Evolutionary conservation across 2,888 invertebrate genomes (phyloP).

Genomic region (Ceriagrion tenellum): DNA sequence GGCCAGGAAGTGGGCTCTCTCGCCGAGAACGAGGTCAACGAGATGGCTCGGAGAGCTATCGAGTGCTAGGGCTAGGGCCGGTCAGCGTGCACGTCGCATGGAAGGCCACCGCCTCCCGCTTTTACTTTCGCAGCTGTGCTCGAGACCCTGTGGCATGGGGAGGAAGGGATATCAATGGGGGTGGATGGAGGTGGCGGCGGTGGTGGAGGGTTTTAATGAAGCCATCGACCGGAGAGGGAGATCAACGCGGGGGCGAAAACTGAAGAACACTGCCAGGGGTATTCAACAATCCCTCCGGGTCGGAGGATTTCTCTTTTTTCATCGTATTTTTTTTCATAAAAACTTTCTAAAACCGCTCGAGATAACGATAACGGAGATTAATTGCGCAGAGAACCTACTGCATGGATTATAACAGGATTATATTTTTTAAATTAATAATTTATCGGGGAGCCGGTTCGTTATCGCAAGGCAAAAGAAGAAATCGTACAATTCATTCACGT

Average conservation of each 20-base stretch:
- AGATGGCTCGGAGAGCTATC: not conserved
- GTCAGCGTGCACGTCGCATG: not conserved
- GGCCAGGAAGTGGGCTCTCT: not conserved
- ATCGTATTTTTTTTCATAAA: not conserved
- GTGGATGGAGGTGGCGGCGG: not conserved
- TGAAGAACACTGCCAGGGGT: not conserved
- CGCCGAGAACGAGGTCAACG: not conserved
- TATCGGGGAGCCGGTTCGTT: not conserved
- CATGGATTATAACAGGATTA: not conserved
- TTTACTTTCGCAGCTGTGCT: conserved; percentile 17
- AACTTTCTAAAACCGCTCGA: not conserved
- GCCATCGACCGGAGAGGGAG: not conserved
- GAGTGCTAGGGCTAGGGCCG: not conserved
- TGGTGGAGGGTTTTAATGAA: not conserved
- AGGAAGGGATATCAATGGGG: not conserved
- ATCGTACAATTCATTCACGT: too few relatives aligned
- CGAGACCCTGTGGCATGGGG: not conserved
- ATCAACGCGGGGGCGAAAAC: not conserved
- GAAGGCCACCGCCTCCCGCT: not conserved
- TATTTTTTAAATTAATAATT: not conserved
- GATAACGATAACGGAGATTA: conserved; percentile 9
- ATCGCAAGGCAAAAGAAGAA: not conserved
- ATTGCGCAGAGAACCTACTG: not conserved
- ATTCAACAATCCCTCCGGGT: not conserved
- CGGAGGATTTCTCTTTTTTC: not conserved